Evolutionary conservation across 2,888 invertebrate genomes (phyloP).

Genomic region (Dyspetes luteomarginatus): DNA sequence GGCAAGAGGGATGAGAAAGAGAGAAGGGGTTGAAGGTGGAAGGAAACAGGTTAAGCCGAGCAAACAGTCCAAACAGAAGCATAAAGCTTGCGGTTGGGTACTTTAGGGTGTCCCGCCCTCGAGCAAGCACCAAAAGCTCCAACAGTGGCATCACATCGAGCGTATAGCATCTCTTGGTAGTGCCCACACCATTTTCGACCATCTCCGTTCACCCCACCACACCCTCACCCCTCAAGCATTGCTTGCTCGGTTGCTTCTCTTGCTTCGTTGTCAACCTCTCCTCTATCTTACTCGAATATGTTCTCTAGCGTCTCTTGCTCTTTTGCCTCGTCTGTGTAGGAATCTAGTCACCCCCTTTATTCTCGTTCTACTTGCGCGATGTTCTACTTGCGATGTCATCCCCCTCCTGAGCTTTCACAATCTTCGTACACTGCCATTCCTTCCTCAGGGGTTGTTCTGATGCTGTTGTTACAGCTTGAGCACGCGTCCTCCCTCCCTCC

Average conservation of each 20-base stretch:
- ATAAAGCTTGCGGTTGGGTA: constrained; percentile 61
- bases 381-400: background rate
- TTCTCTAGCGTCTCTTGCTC: constrained; percentile 6
- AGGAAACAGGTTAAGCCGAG: constrained; percentile 59
- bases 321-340: constrained; percentile 24
- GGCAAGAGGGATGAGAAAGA: background rate
- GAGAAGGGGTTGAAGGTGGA: constrained; percentile 39
- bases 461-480: constrained; percentile 17
- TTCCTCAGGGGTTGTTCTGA: background rate
- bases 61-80: constrained; percentile 62
- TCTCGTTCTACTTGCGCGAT: background rate
- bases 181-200: constrained; percentile 45
- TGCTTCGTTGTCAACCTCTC: constrained; percentile 12
- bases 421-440: background rate
- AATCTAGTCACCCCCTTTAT: background rate
- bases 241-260: constrained; percentile 31
- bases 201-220: constrained; percentile 1
- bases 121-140: constrained; percentile 14
- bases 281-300: constrained; percentile 21
- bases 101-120: constrained; percentile 50
- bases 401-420: background rate
- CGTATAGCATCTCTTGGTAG: constrained; percentile 4
- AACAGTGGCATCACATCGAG: constrained; percentile 36
- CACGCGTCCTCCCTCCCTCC: background rate
- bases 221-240: constrained; percentile 23